Conservation (phyloP, 2,797 vertebrate genomes). For the Tarsius wallacei region DNA sequence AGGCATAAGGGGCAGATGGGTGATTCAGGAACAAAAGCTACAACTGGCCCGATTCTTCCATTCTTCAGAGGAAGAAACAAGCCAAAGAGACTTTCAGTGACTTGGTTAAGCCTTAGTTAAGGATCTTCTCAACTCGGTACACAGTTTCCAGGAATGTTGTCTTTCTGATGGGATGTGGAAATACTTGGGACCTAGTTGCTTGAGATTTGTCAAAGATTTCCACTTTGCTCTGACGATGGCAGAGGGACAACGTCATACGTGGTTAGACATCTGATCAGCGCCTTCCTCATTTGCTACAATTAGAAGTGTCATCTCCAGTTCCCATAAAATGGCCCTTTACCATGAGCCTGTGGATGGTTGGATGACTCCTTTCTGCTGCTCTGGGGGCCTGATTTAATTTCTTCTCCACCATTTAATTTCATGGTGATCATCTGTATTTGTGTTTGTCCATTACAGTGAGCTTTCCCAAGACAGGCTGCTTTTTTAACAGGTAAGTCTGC, state of each 20-base stretch:
- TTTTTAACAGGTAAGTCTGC: not conserved
- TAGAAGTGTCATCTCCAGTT: rapidly evolving
- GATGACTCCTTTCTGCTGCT: too few species aligned
- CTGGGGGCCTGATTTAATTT: rapidly evolving
- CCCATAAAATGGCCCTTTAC: rapidly evolving
- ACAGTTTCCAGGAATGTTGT: not conserved
- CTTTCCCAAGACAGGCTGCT: not conserved
- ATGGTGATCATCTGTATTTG: rapidly evolving
- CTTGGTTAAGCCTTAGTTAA: rapidly evolving
- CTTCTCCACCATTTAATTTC: not conserved
- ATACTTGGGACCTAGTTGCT: rapidly evolving
- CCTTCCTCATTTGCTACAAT: not conserved
- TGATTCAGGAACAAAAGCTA: not conserved
- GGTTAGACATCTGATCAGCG: rapidly evolving
- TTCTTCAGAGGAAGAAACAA: not conserved
- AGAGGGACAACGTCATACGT: rapidly evolving
- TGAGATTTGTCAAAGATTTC: not conserved
- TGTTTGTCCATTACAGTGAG: not conserved
- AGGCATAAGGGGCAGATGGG: rapidly evolving
- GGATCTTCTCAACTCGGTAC: not conserved
- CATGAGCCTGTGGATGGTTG: rapidly evolving
- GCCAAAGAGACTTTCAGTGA: too few species aligned
- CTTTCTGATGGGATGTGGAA: not conserved
- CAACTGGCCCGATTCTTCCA: rapidly evolving
- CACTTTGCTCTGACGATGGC: not conserved